Base-by-base conservation (phyloP, 2,888 invertebrate genomes). In the Hoplodrina blanda region DNA sequence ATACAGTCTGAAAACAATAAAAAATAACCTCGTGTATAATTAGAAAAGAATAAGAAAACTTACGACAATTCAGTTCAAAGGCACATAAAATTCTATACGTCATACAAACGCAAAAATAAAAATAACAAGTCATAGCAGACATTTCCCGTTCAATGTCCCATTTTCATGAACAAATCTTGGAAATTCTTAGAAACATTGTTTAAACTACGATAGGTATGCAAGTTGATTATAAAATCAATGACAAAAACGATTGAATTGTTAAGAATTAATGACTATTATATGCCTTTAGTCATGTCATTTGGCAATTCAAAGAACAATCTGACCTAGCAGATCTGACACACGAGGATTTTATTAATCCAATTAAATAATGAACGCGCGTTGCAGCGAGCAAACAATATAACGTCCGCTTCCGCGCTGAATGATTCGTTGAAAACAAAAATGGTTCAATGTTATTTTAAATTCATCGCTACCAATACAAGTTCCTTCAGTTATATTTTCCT, bases 221-320 rank as follows among this genome's bases (percentile, higher is more conserved):
- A 60, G n/a, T 71, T 55, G 30, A 68, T 80, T 41, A 11, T 8
- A 13, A 54, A 41, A 7, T 61, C 65, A 80, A 82, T 76, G 63
- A 64, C 62, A 71, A 62, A 65, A 61, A 44, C 44, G 15, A 65
- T 82, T 68, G 52, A 57, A 68, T 52, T 30, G 80, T 62, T 56
- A 15, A 8, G 30, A 67, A 2, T 61, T 57, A 61, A 57, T 54
- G 15, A 68, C 46, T 66, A 25, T 72, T 56, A 62, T 56, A 62
- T 62, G 62, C 25, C 63, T 55, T 65, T 50, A n/a, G 54, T 62
- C 83, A 83, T 72, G 83, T 62, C 54, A 83, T 81, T 76, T 68
- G 61, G 54, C 72, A 76, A 78, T 83, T 76, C 19, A 71, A 55
- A 75, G 54, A 69, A 64, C 53, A 70, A 69, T 76, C 62, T 72